phyloP scores from a whole-genome alignment of 2,113 vertebrate genomes.

The Dissostichus mawsoni region DNA sequence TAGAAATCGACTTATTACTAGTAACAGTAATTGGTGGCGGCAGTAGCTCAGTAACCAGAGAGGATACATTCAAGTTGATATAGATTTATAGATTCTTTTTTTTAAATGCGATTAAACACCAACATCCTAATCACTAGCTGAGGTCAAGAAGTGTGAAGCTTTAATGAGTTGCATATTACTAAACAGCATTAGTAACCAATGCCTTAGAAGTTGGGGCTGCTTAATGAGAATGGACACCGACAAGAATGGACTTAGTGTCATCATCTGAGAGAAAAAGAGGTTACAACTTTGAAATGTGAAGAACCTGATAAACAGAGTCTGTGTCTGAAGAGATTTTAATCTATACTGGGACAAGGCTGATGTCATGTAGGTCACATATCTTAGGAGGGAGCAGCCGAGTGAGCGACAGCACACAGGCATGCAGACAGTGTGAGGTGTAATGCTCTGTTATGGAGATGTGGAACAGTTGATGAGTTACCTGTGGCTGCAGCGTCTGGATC shows the following conservation, averaged over 20 bases:
- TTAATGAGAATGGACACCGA: neutral
- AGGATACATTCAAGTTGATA: too few species aligned
- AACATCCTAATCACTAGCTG: too few species aligned
- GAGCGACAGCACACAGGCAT: neutral
- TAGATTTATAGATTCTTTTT: too few species aligned
- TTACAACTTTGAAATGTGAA: neutral
- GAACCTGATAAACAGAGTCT: neutral
- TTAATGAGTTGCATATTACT: neutral
- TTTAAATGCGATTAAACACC: too few species aligned
- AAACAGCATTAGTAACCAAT: neutral
- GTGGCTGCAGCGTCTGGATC: slow-evolving; percentile 87
- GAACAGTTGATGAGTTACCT: slow-evolving; percentile 84
- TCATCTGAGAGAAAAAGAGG: neutral
- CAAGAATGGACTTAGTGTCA: neutral
- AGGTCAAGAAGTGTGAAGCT: neutral
- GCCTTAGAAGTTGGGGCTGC: neutral
- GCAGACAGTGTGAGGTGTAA: neutral
- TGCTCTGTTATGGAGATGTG: neutral
- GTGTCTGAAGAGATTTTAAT: neutral
- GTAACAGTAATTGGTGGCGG: too few species aligned
- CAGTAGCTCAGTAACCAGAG: too few species aligned
- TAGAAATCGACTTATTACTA: too few species aligned
- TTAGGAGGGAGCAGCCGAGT: neutral
- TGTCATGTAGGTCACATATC: neutral
- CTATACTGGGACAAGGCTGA: neutral